Conservation (phyloP, 2,113 vertebrate species). For the Aplodontia rufa region DNA sequence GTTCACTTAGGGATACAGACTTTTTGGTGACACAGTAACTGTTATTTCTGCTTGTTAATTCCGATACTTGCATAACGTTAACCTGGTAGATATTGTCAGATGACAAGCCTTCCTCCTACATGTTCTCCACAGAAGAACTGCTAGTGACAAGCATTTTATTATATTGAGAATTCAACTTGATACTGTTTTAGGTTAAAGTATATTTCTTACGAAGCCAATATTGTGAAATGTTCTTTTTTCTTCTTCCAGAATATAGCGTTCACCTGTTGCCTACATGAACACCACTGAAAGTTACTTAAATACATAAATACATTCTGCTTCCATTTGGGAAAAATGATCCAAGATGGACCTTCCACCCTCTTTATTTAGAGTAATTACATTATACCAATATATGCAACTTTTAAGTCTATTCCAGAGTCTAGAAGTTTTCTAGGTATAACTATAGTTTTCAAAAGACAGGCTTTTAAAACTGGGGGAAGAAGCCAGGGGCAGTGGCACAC, state of each 20-base stretch:
- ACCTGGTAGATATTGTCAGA: conserved; percentile 55
- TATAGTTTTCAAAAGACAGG: neutral
- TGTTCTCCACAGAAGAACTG: conserved; percentile 37
- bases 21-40: conserved; percentile 60
- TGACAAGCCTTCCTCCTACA: conserved; percentile 68
- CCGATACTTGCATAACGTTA: conserved; percentile 58
- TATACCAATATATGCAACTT: neutral
- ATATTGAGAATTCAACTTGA: neutral
- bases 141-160: conserved; percentile 49
- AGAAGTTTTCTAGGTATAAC: neutral
- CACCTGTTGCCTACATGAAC: neutral
- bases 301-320: neutral
- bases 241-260: conserved; percentile 10
- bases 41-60: conserved; percentile 61
- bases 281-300: conserved; percentile 51
- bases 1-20: conserved; percentile 67
- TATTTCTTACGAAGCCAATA: neutral
- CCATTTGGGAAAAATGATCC: conserved; percentile 11
- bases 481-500: too few relatives aligned
- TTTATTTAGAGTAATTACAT: neutral
- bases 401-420: neutral
- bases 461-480: neutral
- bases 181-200: neutral
- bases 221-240: conserved; percentile 32
- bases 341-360: neutral